Conservation (phyloP, 1,140 invertebrate species). For the Drosophila rhopaloa region DNA sequence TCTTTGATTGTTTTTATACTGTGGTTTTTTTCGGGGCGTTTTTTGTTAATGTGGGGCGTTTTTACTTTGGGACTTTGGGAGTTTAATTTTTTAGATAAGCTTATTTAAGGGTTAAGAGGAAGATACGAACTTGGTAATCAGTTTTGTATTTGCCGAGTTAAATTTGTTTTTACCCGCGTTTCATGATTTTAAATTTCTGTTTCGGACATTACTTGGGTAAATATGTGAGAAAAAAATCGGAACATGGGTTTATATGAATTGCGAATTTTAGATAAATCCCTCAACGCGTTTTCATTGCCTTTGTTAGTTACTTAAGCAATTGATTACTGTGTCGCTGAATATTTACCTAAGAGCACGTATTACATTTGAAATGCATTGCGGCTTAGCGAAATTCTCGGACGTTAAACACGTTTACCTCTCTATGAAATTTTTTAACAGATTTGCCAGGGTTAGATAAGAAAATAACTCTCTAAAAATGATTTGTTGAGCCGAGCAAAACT, state of each 20-base stretch:
- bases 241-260: neutral
- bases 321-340: constrained; percentile 9
- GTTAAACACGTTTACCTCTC: constrained; percentile 58
- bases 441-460: constrained; percentile 13
- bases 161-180: no score
- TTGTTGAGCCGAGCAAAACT: constrained; percentile 29
- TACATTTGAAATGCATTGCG: constrained; percentile 31
- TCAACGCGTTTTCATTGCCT: neutral
- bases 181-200: no score
- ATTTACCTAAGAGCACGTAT: constrained; percentile 44
- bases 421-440: constrained; percentile 18
- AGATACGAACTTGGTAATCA: constrained; percentile 1
- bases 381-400: constrained; percentile 31
- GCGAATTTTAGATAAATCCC: neutral
- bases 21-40: constrained; percentile 45
- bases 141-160: neutral
- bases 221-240: neutral
- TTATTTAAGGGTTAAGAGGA: constrained; percentile 2
- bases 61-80: constrained; percentile 3
- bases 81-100: constrained; percentile 24
- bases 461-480: constrained; percentile 7
- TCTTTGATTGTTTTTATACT: constrained; percentile 27
- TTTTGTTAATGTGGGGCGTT: constrained; percentile 47
- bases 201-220: no score
- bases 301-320: constrained; percentile 15